Evolutionary conservation across 2,797 vertebrate genomes (phyloP).

Genomic region (Cheirogaleus major): DNA sequence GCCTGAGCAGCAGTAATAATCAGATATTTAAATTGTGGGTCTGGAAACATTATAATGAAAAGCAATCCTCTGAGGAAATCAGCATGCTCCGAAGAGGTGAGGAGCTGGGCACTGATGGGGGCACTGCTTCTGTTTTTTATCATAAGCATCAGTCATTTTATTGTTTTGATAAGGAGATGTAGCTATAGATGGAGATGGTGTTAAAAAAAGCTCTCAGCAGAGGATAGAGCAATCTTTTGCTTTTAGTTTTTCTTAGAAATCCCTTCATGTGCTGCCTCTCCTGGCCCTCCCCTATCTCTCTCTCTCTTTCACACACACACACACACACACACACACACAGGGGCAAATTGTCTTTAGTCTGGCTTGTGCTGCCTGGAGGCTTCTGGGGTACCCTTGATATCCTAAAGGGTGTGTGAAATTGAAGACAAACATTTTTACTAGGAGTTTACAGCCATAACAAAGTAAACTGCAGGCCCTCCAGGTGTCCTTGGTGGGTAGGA

Average conservation of each 20-base stretch:
- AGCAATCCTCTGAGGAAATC: background rate
- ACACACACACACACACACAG: background rate
- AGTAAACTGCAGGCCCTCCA: constrained; percentile 62
- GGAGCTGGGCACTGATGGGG: background rate
- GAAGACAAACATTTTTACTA: constrained; percentile 73
- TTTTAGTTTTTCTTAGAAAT: constrained; percentile 18
- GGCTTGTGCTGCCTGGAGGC: background rate
- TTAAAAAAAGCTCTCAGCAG: background rate
- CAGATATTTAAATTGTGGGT: background rate
- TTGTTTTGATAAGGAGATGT: background rate
- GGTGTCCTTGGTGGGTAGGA: constrained; percentile 59
- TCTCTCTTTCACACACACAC: background rate
- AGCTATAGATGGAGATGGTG: background rate
- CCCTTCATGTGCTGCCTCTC: background rate
- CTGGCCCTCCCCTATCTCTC: background rate
- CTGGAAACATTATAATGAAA: background rate
- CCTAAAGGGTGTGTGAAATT: constrained; percentile 66
- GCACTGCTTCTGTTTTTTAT: background rate
- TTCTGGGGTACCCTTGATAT: background rate
- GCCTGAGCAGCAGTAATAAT: background rate
- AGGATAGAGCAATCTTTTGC: background rate
- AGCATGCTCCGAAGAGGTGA: background rate
- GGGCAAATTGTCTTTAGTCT: background rate
- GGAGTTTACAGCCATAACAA: constrained; percentile 59
- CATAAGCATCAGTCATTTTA: background rate